phyloP scores from a whole-genome alignment of 2,797 vertebrate species.

The Paramormyrops hopkinsi region DNA sequence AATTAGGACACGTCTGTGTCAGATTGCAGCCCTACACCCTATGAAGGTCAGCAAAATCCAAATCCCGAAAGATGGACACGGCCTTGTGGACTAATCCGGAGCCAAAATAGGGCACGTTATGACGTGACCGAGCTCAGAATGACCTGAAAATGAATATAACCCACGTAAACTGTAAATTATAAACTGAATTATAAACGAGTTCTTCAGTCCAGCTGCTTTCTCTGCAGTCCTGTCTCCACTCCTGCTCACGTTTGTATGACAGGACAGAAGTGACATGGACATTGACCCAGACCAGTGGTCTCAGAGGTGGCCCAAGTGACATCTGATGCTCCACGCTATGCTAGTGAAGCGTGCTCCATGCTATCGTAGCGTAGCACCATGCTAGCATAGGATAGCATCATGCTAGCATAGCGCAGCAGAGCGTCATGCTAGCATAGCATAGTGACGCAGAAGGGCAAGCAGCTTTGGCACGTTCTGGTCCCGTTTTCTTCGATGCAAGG shows the following conservation, averaged over 20 bases:
- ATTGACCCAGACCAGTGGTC: background rate
- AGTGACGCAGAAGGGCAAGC: too few relatives aligned
- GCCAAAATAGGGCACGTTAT: background rate
- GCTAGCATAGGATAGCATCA: background rate
- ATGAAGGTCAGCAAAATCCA: background rate
- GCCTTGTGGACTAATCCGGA: background rate
- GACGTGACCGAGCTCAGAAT: background rate
- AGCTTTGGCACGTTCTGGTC: background rate
- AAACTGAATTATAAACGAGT: background rate
- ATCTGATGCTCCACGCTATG: background rate
- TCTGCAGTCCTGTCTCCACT: background rate
- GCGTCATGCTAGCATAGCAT: background rate
- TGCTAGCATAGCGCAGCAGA: background rate
- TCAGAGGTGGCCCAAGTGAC: background rate
- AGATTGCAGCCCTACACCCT: background rate
- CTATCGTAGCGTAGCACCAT: background rate
- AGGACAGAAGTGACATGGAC: background rate
- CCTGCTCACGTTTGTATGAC: background rate
- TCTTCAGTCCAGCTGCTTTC: background rate
- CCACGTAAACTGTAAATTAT: background rate
- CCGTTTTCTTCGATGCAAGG: background rate
- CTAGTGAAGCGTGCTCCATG: background rate
- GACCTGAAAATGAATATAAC: background rate
- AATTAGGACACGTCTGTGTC: background rate
- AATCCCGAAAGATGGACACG: background rate